Evolutionary conservation across 30 jellyfish, hydroid and myxozoan genomes (phyloP), one percentile per base, ranked within the genome.

Genomic region (Chironex yamaguchii): DNA sequence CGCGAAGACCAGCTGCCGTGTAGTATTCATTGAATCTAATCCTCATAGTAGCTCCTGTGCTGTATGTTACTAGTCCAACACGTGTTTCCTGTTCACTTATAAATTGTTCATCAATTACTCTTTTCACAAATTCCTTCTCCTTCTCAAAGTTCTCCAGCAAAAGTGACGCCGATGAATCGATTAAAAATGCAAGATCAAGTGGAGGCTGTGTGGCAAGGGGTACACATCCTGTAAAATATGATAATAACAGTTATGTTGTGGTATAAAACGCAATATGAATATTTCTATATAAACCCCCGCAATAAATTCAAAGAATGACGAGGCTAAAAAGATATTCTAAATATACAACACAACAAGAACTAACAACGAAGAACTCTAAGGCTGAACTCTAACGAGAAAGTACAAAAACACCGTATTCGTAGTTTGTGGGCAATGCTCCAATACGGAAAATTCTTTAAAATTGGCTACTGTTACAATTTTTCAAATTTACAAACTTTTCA

Each of bases 151-250:
- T 84, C 27, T 86, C 79, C 29, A 23, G 1, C 68, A 69, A 79
- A 28, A 86, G 76, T 2, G 98, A 92, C 53, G 89, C 97, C 1
- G 98, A 92, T 21, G 97, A 93, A 67, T 92, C 97, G 89, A 86
- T 69, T 90, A 92, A 21, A 71, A 92, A 92, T 11, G 96, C 98
- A 26, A 91, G 88, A 50, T 91, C 98, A 12, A 88, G 53, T 2
- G 94, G 92, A 51, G 9, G 58, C 20, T 69, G 82, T 1, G 25
- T 50, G 28, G 49, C 68, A 3, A 23, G 78, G 0, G 81, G 87
- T 3, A 52, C 34, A 51, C 96, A 91, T 12, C 96, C 98, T 83
- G 81, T 14, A 67, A n/a, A 20, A 20, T 28, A 24, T 24, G 0
- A 2, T 24, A 29, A 4, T 28, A 20, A 33, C 4, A 25, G n/a